Evolutionary conservation across 2,113 vertebrate genomes (phyloP).

Genomic region (Tauraco erythrolophus): DNA sequence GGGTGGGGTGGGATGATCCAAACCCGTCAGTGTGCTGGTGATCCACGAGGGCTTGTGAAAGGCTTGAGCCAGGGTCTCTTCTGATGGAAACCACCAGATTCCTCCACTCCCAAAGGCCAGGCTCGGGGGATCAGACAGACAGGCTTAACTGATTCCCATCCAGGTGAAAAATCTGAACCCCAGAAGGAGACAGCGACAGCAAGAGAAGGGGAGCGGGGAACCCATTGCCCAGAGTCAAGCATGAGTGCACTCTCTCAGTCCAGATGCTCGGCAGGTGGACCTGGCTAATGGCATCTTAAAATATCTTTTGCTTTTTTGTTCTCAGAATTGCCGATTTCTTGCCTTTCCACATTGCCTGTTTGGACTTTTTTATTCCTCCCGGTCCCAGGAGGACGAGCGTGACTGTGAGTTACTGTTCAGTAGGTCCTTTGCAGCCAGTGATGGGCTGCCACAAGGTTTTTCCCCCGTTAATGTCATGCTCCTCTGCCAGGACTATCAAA

Average conservation of each 20-base stretch:
- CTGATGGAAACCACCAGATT: background rate
- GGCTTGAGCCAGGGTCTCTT: background rate
- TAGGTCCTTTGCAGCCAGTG: background rate
- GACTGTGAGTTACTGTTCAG: background rate
- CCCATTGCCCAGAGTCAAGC: background rate
- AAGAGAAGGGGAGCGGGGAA: background rate
- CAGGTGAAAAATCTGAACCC: background rate
- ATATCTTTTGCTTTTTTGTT: background rate
- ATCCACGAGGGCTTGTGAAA: background rate
- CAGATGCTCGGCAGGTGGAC: background rate
- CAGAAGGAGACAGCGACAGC: background rate
- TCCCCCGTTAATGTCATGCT: background rate
- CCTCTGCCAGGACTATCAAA: background rate
- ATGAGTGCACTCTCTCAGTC: background rate
- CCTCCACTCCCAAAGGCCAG: background rate
- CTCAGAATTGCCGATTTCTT: background rate
- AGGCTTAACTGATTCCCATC: background rate
- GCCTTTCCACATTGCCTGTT: background rate
- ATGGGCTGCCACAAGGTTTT: background rate
- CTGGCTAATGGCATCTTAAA: background rate
- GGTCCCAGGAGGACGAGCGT: background rate
- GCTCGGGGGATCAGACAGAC: background rate
- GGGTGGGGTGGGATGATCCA: conserved; percentile 11
- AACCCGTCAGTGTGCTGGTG: background rate
- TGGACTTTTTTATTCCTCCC: background rate